phyloP scores from a whole-genome alignment of 2,797 vertebrate genomes.

The Helicolenus hilgendorfi region DNA sequence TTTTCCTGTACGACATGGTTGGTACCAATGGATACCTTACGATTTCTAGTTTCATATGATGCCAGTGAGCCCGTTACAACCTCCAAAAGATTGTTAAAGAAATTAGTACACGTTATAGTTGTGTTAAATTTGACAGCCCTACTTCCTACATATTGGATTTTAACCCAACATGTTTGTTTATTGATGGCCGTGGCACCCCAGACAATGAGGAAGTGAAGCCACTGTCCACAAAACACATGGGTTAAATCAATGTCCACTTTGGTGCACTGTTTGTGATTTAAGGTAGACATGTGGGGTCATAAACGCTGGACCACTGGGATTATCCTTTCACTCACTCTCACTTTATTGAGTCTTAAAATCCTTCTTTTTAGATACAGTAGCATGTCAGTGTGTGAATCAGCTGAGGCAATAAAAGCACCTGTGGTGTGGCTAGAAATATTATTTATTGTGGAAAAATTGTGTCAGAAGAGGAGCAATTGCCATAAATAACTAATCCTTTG shows the following conservation, averaged over 20 bases:
- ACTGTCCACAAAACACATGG: not conserved
- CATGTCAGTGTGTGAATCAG: not conserved
- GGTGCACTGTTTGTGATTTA: not conserved
- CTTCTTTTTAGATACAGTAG: not conserved
- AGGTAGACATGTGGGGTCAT: not conserved
- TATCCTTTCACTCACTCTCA: not conserved
- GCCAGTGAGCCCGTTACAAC: no score
- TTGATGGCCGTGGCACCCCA: not conserved
- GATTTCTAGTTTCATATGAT: no score
- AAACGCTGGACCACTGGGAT: not conserved
- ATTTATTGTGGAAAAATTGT: not conserved
- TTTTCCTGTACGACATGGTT: no score
- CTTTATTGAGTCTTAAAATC: conserved; percentile 3
- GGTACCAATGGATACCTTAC: no score
- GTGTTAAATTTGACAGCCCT: no score
- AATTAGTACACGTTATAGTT: no score
- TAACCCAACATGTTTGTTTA: not conserved
- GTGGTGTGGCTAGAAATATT: not conserved
- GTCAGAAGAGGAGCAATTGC: not conserved
- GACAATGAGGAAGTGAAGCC: not conserved
- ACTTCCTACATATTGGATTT: not conserved
- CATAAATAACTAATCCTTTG: not conserved
- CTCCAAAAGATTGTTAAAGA: no score
- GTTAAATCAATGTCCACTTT: not conserved
- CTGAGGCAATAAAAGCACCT: not conserved